A percentile compares a stretch with the other conserved stretches of the same genome.
These are phyloP conservation scores for Lasioglossum albipes DNA, from an alignment of 1,140 invertebrate species.

Conservation along the genomic window DNA sequence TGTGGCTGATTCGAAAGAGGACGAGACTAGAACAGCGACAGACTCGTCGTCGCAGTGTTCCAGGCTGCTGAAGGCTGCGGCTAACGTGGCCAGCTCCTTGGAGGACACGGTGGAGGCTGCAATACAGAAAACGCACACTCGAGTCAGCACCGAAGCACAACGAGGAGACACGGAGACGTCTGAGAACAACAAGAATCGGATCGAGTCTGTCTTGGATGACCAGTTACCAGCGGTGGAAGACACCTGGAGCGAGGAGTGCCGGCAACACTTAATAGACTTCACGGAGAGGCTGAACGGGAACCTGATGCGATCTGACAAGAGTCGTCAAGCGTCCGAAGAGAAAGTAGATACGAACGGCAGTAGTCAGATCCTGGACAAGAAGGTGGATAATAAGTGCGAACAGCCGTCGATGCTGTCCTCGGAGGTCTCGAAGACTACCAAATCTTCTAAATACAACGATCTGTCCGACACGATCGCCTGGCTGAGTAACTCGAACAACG, in stretches of 20 bases:
- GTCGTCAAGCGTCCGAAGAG: conserved; percentile 63
- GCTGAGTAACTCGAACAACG: conserved; percentile 46
- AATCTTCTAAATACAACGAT: conserved; percentile 28
- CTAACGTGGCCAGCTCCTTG: conserved; percentile 84
- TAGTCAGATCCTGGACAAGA: conserved; percentile 46
- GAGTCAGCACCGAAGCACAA: conserved; percentile 18
- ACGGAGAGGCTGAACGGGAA: conserved; percentile 88
- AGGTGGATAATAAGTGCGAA: not conserved
- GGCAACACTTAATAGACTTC: conserved; percentile 87
- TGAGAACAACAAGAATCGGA: not conserved
- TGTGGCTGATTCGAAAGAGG: conserved; percentile 28
- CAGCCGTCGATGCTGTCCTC: not conserved
- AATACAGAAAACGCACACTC: conserved; percentile 66
- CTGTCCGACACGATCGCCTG: conserved; percentile 62
- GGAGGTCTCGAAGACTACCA: not conserved
- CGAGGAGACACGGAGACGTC: not conserved
- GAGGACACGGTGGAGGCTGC: conserved; percentile 85
- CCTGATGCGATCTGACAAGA: conserved; percentile 88
- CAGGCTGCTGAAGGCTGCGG: conserved; percentile 83
- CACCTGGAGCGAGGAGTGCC: conserved; percentile 83
- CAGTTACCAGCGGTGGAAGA: conserved; percentile 73
- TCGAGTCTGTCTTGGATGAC: conserved; percentile 11
- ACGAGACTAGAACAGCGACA: not conserved
- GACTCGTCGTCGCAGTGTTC: conserved; percentile 68
- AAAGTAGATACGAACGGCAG: conserved; percentile 12